Base-by-base conservation (phyloP, 2,113 vertebrate genomes). In the Canis aureus region DNA sequence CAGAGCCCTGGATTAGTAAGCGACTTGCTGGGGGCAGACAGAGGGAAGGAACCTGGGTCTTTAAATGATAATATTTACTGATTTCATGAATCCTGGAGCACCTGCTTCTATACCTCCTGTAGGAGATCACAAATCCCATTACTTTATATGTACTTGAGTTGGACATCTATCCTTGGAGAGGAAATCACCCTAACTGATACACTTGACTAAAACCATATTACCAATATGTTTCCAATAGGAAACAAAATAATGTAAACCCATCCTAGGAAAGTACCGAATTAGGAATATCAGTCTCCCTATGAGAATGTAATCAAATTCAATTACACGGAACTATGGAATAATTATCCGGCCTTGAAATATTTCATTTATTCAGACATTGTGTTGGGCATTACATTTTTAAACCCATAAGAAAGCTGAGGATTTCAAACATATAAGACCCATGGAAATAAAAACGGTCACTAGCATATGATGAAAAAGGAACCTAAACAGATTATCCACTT, bases 241-340 rank as follows among this genome's bases (percentile, higher is more conserved):
- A 95, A 12, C n/a, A 66, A 55, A 73, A 1, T 43, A n/a, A 64
- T 35, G 43, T 55, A 71, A 57, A 80, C 11, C 22, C 78, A 19
- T 17, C 25, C 12, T 57, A 89, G 60, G 29, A 89, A 96, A 84
- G 38, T 43, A 64, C 13, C 20, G 49, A 71, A 93, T 89, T 93
- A 84, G 12, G n/a, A 89, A 66, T n/a, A 78, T 62, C 88, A 71
- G 27, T 64, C 29, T 79, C 11, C 4, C 2, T 55, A 16, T 73
- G 79, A 64, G 4, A 60, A 53, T 32, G 51, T 16, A 73, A 97
- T 85, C 27, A 64, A 22, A 76, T 83, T 88, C 93, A 95, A 85
- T 38, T 57, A 85, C 49, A 71, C 29, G 17, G 5, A 80, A 62
- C 5, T 35, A 79, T 55, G 38, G 20, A 95, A 84, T 71, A 60